Evolutionary conservation across 2,888 invertebrate genomes (phyloP).

Genomic region (Agrotis segetum): DNA sequence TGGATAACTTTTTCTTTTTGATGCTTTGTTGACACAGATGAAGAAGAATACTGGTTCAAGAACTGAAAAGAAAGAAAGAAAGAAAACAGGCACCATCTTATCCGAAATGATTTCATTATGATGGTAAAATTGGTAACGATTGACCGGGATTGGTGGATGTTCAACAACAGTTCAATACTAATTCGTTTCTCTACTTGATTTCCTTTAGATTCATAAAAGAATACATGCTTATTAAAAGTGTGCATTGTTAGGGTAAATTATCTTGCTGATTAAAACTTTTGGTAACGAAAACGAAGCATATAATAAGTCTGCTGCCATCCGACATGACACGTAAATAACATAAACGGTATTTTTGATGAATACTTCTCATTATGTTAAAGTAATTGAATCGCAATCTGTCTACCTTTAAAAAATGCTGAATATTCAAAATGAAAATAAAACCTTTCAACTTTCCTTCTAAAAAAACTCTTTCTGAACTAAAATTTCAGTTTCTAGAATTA

Average conservation of each 20-base stretch:
- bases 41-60: too few relatives aligned
- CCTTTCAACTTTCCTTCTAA: neutral
- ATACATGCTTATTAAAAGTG: neutral
- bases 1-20: neutral
- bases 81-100: neutral
- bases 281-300: neutral
- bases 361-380: neutral
- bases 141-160: slow-evolving; percentile 21
- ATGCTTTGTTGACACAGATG: neutral
- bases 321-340: neutral
- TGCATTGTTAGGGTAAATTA: neutral
- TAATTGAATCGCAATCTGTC: neutral
- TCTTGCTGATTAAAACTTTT: neutral
- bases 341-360: neutral
- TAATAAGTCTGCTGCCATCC: neutral
- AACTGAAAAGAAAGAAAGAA: too few relatives aligned
- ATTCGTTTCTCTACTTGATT: slow-evolving; percentile 30
- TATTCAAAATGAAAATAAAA: neutral
- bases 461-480: too few relatives aligned
- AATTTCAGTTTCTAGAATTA: too few relatives aligned
- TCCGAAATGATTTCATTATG: neutral
- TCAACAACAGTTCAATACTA: slow-evolving; percentile 8
- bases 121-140: slow-evolving; percentile 14
- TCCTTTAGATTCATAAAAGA: neutral
- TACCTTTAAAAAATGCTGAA: too few relatives aligned